These are phyloP conservation scores for Druceiella hillmani DNA, from an alignment of 2,888 invertebrate species.

Conservation along the genomic window DNA sequence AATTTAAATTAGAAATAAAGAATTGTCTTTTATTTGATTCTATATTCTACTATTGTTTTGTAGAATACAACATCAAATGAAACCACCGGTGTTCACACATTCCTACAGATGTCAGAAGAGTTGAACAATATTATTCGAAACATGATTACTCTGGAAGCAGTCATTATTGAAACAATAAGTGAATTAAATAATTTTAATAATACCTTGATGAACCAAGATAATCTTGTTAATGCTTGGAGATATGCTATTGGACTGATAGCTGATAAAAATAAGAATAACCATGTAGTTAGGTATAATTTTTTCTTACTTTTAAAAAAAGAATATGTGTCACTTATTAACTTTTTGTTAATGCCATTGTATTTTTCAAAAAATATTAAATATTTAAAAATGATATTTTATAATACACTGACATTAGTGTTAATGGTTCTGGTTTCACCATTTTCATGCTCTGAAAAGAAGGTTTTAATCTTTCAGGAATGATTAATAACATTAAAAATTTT, in stretches of 20 bases:
- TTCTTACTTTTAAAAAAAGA: not conserved
- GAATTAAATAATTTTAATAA: conserved; percentile 19
- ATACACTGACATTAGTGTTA: not conserved
- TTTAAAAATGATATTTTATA: not conserved
- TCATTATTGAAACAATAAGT: conserved; percentile 27
- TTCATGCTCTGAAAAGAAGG: too few species aligned
- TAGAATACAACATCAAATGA: conserved; percentile 7
- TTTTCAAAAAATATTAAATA: not conserved
- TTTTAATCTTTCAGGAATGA: too few species aligned
- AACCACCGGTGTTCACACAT: conserved; percentile 31
- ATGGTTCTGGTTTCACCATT: too few species aligned
- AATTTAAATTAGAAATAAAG: too few species aligned
- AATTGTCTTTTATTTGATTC: too few species aligned
- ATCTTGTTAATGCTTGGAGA: conserved; percentile 30
- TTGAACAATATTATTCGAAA: conserved; percentile 35
- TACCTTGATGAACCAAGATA: conserved; percentile 16
- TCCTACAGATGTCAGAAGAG: conserved; percentile 36
- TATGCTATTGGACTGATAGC: conserved; percentile 30
- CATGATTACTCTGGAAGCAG: conserved; percentile 28
- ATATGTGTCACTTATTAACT: not conserved
- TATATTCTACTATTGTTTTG: too few species aligned
- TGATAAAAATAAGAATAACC: conserved; percentile 10
- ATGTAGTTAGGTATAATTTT: not conserved
- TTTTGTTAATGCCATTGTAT: not conserved
- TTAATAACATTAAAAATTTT: too few species aligned